Percentiles rank a stretch among this genome's conserved stretches.
These are phyloP conservation scores for Phorcus lineatus DNA, from an alignment of 2,888 invertebrate genomes.

Conservation along the genomic window DNA sequence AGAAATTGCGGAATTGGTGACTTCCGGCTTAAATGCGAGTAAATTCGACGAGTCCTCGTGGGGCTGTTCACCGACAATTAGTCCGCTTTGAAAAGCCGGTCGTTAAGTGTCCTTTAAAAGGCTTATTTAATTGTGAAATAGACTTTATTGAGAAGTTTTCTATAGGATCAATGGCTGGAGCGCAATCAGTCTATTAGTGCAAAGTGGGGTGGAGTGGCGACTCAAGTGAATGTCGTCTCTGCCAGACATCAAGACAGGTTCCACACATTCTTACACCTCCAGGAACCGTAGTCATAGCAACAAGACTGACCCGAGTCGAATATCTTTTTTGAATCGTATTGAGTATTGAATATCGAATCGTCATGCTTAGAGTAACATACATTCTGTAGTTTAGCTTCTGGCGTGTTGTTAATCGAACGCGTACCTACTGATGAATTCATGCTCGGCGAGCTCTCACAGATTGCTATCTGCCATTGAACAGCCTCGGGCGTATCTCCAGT, in stretches of 20 bases:
- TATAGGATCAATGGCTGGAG: conserved; percentile 3
- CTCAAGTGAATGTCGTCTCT: background rate
- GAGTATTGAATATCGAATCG: background rate
- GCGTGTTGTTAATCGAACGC: no score
- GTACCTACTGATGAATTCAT: no score
- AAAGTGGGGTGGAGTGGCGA: background rate
- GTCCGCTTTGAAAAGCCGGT: conserved; percentile 9
- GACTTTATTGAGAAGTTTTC: conserved; percentile 21
- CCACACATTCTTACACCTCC: background rate
- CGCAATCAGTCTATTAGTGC: conserved; percentile 12
- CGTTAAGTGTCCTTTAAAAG: conserved; percentile 25
- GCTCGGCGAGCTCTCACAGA: no score
- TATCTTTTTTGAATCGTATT: background rate
- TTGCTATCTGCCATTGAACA: no score
- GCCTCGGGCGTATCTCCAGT: no score
- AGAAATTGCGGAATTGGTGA: conserved; percentile 3
- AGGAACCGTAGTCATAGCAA: background rate
- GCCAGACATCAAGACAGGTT: background rate
- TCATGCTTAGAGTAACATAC: background rate
- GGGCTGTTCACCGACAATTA: conserved; percentile 19
- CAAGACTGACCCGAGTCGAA: background rate
- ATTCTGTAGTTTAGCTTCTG: background rate
- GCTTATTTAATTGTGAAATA: conserved; percentile 30
- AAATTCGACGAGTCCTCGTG: background rate
- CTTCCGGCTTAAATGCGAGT: conserved; percentile 23